phyloP scores from a whole-genome alignment of 2,797 vertebrate genomes.

The Oryzias sinensis region DNA sequence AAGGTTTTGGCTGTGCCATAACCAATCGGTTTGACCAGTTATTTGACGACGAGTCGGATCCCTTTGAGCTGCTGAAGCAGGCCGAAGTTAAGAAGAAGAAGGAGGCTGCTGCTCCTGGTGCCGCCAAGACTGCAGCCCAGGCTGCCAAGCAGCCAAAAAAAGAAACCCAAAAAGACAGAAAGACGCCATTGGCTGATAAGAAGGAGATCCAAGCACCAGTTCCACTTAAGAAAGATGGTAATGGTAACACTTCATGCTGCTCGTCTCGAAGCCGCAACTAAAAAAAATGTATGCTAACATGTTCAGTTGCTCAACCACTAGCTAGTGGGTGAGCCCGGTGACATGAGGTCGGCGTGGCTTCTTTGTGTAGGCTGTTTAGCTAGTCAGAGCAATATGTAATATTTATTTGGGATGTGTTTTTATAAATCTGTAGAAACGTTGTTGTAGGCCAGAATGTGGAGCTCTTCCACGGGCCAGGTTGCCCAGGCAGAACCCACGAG shows the following conservation, averaged over 20 bases:
- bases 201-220: conserved; percentile 86
- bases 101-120: conserved; percentile 85
- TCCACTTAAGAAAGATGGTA: conserved; percentile 93
- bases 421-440: no score
- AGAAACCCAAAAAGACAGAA: conserved; percentile 94
- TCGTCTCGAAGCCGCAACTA: neutral
- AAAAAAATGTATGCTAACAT: conserved; percentile 29
- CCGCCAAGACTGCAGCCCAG: conserved; percentile 85
- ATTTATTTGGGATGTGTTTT: no score
- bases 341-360: conserved; percentile 75
- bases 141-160: conserved; percentile 88
- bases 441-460: neutral
- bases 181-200: conserved; percentile 81
- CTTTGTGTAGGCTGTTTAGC: conserved; percentile 29
- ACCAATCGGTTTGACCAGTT: conserved; percentile 97
- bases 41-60: conserved; percentile 97
- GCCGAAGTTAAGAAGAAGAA: conserved; percentile 89
- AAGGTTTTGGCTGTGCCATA: conserved; percentile 96
- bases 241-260: neutral
- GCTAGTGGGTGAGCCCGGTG: conserved; percentile 47
- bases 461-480: conserved; percentile 23
- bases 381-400: no score
- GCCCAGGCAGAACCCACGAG: conserved; percentile 1
- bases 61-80: conserved; percentile 92
- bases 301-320: conserved; percentile 46